Evolutionary conservation across 1,140 invertebrate species (phyloP).

Genomic region (Piezodorus guildinii): DNA sequence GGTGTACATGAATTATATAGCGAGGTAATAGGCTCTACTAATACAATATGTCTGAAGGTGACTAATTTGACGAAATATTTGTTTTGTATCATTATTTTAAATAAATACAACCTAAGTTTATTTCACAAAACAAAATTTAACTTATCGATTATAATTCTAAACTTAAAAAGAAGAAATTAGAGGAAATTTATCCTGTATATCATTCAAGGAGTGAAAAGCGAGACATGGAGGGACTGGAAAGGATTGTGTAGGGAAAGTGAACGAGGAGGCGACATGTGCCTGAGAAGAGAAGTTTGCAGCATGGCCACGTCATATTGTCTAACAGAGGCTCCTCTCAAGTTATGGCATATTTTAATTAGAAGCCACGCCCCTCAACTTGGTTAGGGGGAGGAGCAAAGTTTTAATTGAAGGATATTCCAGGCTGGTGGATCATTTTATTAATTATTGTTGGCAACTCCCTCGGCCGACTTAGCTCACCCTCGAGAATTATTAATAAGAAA

Average conservation of each 20-base stretch:
- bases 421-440: constrained; percentile 30
- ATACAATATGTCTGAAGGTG: too few species aligned
- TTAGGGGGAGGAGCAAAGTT: constrained; percentile 26
- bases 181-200: too few species aligned
- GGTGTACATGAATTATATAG: too few species aligned
- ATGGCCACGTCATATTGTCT: constrained; percentile 22
- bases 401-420: constrained; percentile 30
- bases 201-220: too few species aligned
- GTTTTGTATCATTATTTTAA: too few species aligned
- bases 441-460: constrained; percentile 24
- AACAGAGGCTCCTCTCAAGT: constrained; percentile 26
- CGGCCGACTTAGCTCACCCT: constrained; percentile 16
- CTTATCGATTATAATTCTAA: too few species aligned
- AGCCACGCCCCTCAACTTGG: constrained; percentile 2
- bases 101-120: too few species aligned
- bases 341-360: constrained; percentile 31
- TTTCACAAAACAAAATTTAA: too few species aligned
- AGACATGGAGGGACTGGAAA: too few species aligned
- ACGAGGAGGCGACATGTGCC: constrained; percentile 21
- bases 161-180: too few species aligned
- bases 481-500: constrained; percentile 27
- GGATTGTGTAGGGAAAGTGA: background rate
- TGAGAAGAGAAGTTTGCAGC: constrained; percentile 10
- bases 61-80: too few species aligned
- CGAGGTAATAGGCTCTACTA: too few species aligned